These are phyloP conservation scores for Dendroctonus valens DNA, from an alignment of 1,140 invertebrate species.

Conservation along the genomic window DNA sequence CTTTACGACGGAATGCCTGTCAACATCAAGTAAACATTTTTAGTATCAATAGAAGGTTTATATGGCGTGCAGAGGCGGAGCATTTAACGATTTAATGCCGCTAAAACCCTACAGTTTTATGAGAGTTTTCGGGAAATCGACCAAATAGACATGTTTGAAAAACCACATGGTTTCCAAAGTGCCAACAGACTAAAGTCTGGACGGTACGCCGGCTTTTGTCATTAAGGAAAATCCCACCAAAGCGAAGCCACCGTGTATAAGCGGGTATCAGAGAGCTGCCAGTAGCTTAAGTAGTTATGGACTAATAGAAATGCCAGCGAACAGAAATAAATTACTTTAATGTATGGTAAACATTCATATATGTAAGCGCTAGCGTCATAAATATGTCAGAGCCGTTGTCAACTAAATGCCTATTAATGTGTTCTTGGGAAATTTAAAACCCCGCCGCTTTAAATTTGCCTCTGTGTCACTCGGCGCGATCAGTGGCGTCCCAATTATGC, in stretches of 20 bases:
- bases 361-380: slow-evolving; percentile 50
- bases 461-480: slow-evolving; percentile 35
- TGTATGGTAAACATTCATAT: slow-evolving; percentile 53
- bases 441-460: slow-evolving; percentile 38
- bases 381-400: slow-evolving; percentile 52
- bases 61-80: slow-evolving; percentile 1
- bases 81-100: neutral
- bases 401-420: slow-evolving; percentile 52
- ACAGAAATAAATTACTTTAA: slow-evolving; percentile 52
- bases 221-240: too few relatives aligned
- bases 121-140: neutral
- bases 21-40: slow-evolving; percentile 21
- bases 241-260: neutral
- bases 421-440: slow-evolving; percentile 48
- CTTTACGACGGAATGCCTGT: slow-evolving; percentile 13
- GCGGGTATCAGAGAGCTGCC: slow-evolving; percentile 22
- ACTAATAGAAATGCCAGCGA: slow-evolving; percentile 52
- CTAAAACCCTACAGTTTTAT: neutral
- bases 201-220: too few relatives aligned
- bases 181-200: too few relatives aligned
- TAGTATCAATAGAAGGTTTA: slow-evolving; percentile 1
- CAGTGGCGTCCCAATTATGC: slow-evolving; percentile 16
- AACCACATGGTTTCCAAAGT: neutral
- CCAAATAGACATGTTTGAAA: neutral
- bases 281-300: slow-evolving; percentile 47